Evolutionary conservation across 1,140 invertebrate genomes (phyloP), one percentile per base, ranked within the genome.

Genomic region (Ooceraea biroi): DNA sequence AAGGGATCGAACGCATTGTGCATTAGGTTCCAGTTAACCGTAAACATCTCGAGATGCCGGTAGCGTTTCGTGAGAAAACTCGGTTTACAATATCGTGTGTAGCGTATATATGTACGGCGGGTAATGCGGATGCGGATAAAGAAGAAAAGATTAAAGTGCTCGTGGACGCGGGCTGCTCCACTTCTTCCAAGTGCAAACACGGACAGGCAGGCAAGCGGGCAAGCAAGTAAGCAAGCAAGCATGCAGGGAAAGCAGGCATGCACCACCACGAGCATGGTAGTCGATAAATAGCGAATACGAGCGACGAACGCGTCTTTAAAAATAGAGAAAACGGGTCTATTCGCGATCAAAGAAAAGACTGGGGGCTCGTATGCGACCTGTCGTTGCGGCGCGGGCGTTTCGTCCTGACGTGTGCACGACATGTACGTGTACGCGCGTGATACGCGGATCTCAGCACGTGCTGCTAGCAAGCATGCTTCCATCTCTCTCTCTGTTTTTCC

Each of bases 121-220:
- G 46, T 14, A 80, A 36, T 55, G 65, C 65, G 76, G 76, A 80
- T 65, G 65, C 76, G 65, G 76, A 80, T 80, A 80, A 80, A 71
- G 76, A 80, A 80, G 76, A 77, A 77, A 77, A 80, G 76, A 80
- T 80, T 80, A 80, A 80, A 80, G 76, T 69, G 76, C 52, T 57
- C 76, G 65, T 69, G 76, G 65, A 71, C 76, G 65, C 76, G 44
- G 50, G 65, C 50, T 71, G 76, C 76, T 80, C 76, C 50, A 80
- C 52, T 80, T 80, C 65, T 71, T 71, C 76, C 76, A 80, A 80
- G 76, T 80, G 76, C 76, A 80, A 80, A 69, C 76, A 80, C 12
- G 36, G 65, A n/a, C 36, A 22, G 65, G 65, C 74, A 44, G 48
- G 72, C 17, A 61, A 27, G 60, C 60, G 11, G 7, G 36, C 36